Evolutionary conservation across 2,113 vertebrate genomes (phyloP).

Genomic region (Melanostigma gelatinosum): DNA sequence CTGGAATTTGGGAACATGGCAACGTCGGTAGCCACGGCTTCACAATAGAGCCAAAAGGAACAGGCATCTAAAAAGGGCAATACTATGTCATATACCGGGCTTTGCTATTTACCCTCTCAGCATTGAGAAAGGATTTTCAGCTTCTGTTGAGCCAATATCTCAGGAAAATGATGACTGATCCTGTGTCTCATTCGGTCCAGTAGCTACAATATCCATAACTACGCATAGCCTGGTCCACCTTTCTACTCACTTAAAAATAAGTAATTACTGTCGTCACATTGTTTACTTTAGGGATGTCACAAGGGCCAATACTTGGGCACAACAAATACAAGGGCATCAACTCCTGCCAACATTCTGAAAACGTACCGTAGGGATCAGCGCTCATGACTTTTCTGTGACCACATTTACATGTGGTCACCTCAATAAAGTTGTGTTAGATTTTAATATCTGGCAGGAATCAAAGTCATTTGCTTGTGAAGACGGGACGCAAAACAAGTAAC

Average conservation of each 20-base stretch:
- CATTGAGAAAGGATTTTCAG: neutral
- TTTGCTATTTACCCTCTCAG: neutral
- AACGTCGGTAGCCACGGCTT: neutral
- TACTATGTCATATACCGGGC: neutral
- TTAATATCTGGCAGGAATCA: neutral
- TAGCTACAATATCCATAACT: neutral
- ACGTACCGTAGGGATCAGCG: neutral
- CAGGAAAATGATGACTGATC: neutral
- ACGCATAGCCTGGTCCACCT: no score
- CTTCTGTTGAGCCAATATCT: neutral
- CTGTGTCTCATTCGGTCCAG: neutral
- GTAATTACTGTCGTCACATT: neutral
- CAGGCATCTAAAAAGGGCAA: neutral
- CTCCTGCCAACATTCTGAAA: neutral
- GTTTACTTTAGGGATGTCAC: neutral
- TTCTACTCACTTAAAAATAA: neutral
- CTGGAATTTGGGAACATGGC: conserved; percentile 15
- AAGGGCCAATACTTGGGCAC: neutral
- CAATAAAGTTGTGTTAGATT: neutral
- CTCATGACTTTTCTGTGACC: neutral
- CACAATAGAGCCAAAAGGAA: neutral
- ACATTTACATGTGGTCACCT: neutral
- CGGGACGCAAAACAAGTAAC: neutral
- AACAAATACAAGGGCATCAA: neutral
- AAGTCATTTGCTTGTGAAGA: neutral